These are phyloP conservation scores for Hirtodrosophila trivittata DNA, from an alignment of 2,888 invertebrate species.

Conservation along the genomic window DNA sequence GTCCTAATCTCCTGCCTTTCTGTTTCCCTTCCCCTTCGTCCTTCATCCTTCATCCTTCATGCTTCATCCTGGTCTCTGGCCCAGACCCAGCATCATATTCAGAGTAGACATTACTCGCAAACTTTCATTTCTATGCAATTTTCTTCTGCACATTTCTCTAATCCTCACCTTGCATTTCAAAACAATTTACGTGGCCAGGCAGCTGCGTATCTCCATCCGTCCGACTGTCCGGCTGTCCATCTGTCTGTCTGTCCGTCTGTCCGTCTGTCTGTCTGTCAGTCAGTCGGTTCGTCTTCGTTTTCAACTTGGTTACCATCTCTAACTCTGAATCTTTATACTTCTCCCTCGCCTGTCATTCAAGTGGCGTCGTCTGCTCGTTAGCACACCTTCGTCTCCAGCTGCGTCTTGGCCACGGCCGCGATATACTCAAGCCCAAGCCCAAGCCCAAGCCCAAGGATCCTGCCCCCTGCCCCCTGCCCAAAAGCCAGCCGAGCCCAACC, in stretches of 20 bases:
- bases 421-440: neutral
- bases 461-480: too few species aligned
- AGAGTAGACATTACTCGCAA: conserved; percentile 55
- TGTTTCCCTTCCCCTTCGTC: neutral
- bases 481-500: conserved; percentile 16
- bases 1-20: conserved; percentile 5
- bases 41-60: neutral
- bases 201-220: conserved; percentile 32
- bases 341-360: conserved; percentile 64
- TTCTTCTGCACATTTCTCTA: conserved; percentile 63
- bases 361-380: conserved; percentile 75
- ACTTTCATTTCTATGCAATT: conserved; percentile 65
- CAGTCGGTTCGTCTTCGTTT: conserved; percentile 2
- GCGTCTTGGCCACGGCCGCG: conserved; percentile 13
- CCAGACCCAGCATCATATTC: neutral
- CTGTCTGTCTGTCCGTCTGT: conserved; percentile 13
- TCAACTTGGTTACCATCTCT: conserved; percentile 8
- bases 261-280: conserved; percentile 6
- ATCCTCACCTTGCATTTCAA: conserved; percentile 73
- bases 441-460: conserved; percentile 2
- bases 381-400: conserved; percentile 51
- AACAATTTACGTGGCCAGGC: conserved; percentile 69
- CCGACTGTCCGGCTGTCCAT: conserved; percentile 2
- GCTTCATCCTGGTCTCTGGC: too few species aligned
- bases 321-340: conserved; percentile 44